Evolutionary conservation across 2,113 vertebrate species (phyloP), one percentile per base, ranked within the genome.

Genomic region (Penelope pileata): DNA sequence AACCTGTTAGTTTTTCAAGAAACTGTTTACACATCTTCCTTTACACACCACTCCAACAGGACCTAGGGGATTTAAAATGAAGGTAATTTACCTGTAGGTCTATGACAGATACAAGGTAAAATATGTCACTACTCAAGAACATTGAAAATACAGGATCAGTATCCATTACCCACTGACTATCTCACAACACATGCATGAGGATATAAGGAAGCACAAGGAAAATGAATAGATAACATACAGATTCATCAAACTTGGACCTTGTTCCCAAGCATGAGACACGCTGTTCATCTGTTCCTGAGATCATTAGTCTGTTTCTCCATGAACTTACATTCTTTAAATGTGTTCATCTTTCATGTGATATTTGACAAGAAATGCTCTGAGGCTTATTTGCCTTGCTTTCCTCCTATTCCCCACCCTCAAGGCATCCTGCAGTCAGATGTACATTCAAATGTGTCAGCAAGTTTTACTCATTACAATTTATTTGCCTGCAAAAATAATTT

Each of bases 1-100:
- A 67, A 64, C 34, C 54, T 42, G 38, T 79, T 70, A 85, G 47
- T 80, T 92, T 94, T 95, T 78, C 50, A 91, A 85, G 53, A 72
- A 68, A 42, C 38, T 92, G n/a, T 86, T 93, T 91, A 81, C 38
- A 81, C 13, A 43, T 81, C 64, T 92, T 90, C 36, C 42, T 86
- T 91, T 86, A 54, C 45, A 70, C 7, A 77, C 9, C 50, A 67
- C 1, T 9, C 40, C 5, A 6, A 72, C 62, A 83, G 38, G 53
- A 90, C 45, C 48, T 26, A 73, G 21, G 18, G 29, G 60, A 82
- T 81, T 78, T 89, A 74, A 85, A 93, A 79, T 72, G 45, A 88
- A 93, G 86, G 54, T 70, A 77, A 59, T 86, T 88, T 90, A 88
- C 64, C 67, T 88, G 64, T 30, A 69, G 47, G 30, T 88, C 72